Conservation (phyloP, 2,888 invertebrate species). For the Abscondita cerata region DNA sequence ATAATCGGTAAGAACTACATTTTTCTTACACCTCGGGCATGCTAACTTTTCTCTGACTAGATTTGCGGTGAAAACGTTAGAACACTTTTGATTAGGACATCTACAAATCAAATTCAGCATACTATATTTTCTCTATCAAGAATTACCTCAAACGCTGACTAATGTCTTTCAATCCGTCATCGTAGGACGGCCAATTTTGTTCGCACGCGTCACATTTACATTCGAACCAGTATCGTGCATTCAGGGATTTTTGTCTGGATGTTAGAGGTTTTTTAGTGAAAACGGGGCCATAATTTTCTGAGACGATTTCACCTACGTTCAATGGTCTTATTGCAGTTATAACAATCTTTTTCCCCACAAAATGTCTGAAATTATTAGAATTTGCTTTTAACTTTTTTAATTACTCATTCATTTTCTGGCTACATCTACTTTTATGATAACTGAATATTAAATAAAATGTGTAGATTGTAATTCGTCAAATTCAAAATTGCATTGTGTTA, state of each 20-base stretch:
- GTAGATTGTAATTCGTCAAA: too few relatives aligned
- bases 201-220: constrained; percentile 77
- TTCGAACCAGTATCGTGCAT: constrained; percentile 79
- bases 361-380: constrained; percentile 65
- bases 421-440: too few relatives aligned
- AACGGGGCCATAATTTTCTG: constrained; percentile 86
- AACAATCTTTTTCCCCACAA: constrained; percentile 75
- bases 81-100: constrained; percentile 62
- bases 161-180: constrained; percentile 62
- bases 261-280: constrained; percentile 66
- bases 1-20: constrained; percentile 59
- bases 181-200: constrained; percentile 77
- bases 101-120: constrained; percentile 53
- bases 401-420: too few relatives aligned
- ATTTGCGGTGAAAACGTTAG: constrained; percentile 59
- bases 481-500: too few relatives aligned
- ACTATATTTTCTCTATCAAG: not conserved
- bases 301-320: constrained; percentile 69
- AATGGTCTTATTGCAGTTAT: constrained; percentile 72
- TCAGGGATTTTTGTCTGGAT: constrained; percentile 69
- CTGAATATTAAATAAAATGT: too few relatives aligned
- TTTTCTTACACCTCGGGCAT: constrained; percentile 63
- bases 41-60: constrained; percentile 56
- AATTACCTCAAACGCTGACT: constrained; percentile 56
- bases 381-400: too few relatives aligned